Evolutionary conservation across 1,140 invertebrate genomes (phyloP).

Genomic region (Chionoecetes opilio): DNA sequence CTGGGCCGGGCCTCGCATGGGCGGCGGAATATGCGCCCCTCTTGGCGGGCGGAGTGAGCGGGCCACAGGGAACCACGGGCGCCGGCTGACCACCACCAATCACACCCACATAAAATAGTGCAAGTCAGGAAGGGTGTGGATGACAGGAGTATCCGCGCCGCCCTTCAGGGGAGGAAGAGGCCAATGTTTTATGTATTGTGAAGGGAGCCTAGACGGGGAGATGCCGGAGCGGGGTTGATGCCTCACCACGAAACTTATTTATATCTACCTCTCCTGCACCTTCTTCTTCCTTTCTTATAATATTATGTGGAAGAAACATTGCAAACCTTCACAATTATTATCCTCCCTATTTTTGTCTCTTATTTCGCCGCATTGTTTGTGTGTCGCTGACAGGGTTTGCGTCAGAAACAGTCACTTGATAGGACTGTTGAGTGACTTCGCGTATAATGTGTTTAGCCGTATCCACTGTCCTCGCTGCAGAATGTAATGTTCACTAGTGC

Average conservation of each 20-base stretch:
- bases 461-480: neutral
- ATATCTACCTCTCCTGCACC: too few relatives aligned
- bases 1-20: neutral
- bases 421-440: neutral
- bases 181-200: too few relatives aligned
- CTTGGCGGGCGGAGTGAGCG: too few relatives aligned
- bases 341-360: neutral
- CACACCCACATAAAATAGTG: neutral
- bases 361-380: neutral
- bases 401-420: neutral
- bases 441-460: neutral
- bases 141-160: neutral
- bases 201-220: too few relatives aligned
- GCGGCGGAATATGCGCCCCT: neutral
- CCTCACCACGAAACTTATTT: too few relatives aligned
- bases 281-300: too few relatives aligned
- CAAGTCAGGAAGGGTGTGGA: neutral
- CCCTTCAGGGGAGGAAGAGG: conserved; percentile 13
- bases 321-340: conserved; percentile 1
- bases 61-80: neutral
- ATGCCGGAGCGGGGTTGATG: too few relatives aligned
- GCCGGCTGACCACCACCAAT: neutral
- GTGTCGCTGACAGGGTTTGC: neutral
- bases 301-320: neutral
- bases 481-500: neutral